phyloP scores from a whole-genome alignment of 2,797 vertebrate species.

The Monodelphis domestica region DNA sequence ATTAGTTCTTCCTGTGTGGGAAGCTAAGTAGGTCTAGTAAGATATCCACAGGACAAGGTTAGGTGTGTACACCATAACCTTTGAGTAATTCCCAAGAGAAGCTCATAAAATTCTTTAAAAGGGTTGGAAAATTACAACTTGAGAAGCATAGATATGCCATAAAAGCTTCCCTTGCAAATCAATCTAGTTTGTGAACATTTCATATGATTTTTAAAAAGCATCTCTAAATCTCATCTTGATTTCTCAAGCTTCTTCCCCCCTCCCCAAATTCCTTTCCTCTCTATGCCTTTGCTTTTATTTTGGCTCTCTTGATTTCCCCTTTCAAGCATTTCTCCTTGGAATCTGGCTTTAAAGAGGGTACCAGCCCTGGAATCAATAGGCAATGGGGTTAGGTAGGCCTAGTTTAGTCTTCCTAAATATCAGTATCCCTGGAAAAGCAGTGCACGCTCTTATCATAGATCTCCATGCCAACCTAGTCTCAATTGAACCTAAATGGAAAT shows the following conservation, averaged over 20 bases:
- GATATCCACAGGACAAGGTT: neutral
- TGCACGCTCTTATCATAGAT: neutral
- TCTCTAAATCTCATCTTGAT: neutral
- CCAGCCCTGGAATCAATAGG: neutral
- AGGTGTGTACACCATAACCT: constrained; percentile 23
- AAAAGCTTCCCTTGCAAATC: constrained; percentile 35
- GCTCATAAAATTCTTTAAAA: constrained; percentile 71
- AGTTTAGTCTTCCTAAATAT: neutral
- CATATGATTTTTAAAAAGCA: neutral
- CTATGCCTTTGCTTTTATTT: neutral
- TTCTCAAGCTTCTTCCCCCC: neutral
- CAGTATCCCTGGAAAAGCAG: neutral
- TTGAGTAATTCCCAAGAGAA: constrained; percentile 49
- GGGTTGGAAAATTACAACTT: constrained; percentile 54
- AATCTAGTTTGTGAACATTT: neutral
- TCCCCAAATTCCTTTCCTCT: neutral
- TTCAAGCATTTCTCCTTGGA: neutral
- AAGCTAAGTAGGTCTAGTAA: neutral
- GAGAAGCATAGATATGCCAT: constrained; percentile 66
- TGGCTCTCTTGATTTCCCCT: neutral
- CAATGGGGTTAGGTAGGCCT: neutral
- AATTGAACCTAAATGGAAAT: neutral
- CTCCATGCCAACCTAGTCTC: neutral
- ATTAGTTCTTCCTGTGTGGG: neutral
- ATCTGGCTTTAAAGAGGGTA: neutral